Conservation (phyloP, 2,797 vertebrate genomes). For the Enoplosus armatus region DNA sequence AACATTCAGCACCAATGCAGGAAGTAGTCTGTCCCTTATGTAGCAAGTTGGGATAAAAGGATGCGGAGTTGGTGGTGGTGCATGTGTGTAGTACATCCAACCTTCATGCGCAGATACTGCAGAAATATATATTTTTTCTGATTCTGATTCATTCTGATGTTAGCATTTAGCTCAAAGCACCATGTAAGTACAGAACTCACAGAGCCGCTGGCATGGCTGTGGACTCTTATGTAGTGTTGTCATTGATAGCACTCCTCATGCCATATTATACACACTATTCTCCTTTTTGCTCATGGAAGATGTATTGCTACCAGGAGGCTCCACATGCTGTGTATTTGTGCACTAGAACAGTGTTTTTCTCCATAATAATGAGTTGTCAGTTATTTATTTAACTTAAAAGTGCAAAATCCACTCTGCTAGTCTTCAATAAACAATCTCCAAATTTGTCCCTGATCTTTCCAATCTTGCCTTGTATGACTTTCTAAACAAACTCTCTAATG, state of each 20-base stretch:
- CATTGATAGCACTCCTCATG: not conserved
- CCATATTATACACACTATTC: not conserved
- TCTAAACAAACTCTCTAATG: not conserved
- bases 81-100: too few species aligned
- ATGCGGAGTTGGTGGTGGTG: too few species aligned
- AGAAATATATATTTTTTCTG: too few species aligned
- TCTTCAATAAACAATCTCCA: constrained; percentile 7
- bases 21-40: too few species aligned
- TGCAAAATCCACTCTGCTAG: not conserved
- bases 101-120: too few species aligned
- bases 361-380: constrained; percentile 5
- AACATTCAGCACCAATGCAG: too few species aligned
- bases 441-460: constrained; percentile 13
- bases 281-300: not conserved
- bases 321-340: not conserved
- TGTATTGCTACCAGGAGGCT: not conserved
- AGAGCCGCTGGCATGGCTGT: not conserved
- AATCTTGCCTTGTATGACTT: constrained; percentile 18
- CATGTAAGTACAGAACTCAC: too few species aligned
- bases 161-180: not conserved
- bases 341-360: not conserved
- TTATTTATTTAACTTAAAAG: not conserved
- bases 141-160: too few species aligned
- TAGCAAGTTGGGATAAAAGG: too few species aligned
- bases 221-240: not conserved